A percentile compares a stretch with the other conserved stretches of the same genome.
These are phyloP conservation scores for Luidia sarsii DNA, from an alignment of 53 echinoderm and acorn worm species.

Conservation along the genomic window DNA sequence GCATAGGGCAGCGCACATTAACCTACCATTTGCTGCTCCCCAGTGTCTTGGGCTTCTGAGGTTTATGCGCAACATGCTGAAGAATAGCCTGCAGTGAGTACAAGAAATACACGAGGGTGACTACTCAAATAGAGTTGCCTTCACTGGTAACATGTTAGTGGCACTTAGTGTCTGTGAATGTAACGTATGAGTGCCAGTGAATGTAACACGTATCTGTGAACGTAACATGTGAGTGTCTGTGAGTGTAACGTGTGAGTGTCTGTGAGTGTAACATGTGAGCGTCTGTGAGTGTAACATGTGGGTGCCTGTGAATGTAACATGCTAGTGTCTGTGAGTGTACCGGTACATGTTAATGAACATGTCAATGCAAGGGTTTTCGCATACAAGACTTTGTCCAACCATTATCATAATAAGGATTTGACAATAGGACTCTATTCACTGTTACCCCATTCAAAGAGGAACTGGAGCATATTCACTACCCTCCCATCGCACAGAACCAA, in stretches of 20 bases:
- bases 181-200: background rate
- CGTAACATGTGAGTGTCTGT: background rate
- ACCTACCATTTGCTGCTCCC: slow-evolving; percentile 53
- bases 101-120: background rate
- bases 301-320: no score
- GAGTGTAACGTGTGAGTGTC: background rate
- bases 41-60: slow-evolving; percentile 34
- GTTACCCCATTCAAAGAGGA: no score
- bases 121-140: background rate
- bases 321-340: no score
- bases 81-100: slow-evolving; percentile 29
- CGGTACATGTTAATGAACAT: no score
- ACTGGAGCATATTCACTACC: no score
- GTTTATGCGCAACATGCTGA: slow-evolving; percentile 43
- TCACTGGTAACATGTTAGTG: background rate
- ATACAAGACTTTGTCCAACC: no score
- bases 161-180: background rate
- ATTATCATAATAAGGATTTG: no score
- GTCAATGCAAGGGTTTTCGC: no score
- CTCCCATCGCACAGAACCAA: no score
- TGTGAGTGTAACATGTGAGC: background rate
- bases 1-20: no score
- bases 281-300: no score
- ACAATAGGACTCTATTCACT: no score
- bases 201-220: background rate